Evolutionary conservation across 2,888 invertebrate species (phyloP), one percentile per base, ranked within the genome.

Genomic region (Agrotis exclamationis): DNA sequence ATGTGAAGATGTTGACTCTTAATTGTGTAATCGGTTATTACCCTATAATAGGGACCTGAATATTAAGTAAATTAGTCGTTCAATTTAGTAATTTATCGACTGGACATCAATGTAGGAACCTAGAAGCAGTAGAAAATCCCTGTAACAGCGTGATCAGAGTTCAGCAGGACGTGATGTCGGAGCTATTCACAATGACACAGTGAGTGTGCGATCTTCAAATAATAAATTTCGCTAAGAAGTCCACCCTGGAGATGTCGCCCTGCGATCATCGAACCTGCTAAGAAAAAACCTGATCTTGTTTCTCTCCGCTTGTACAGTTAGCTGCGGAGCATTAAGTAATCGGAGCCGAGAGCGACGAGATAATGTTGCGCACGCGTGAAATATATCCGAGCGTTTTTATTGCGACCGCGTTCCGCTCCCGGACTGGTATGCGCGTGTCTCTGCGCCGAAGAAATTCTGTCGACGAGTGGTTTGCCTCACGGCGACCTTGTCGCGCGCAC

Each of bases 311-410:
- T 90, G 93, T 96, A 96, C 96, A 95, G 96, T 96, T 96, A 95
- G 91, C 88, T 90, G 90, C 88, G 90, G 85, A 91, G 93, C 95
- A 94, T 96, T 96, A 96, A 95, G 96, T 96, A 95, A 96, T 95
- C 94, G 90, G 94, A 96, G 91, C 92, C 92, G 94, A 93, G 94
- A 93, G 93, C 92, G 91, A 87, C 92, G 92, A 94, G 94, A 94
- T 95, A 95, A 95, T 94, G 94, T 95, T 95, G 95, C 95, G 94
- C 94, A 95, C 95, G 95, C 94, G 95, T 96, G 95, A 95, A 95
- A 95, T 95, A 95, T 95, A 96, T 95, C 94, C 93, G 93, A 93
- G 92, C 91, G 93, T 95, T 96, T 92, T 92, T 95, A 93, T 94
- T 93, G 93, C 93, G 94, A 91, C 92, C 94, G 94, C 94, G 94